These are phyloP conservation scores for Eurypyga helias DNA, from an alignment of 2,113 vertebrate genomes.

Conservation along the genomic window DNA sequence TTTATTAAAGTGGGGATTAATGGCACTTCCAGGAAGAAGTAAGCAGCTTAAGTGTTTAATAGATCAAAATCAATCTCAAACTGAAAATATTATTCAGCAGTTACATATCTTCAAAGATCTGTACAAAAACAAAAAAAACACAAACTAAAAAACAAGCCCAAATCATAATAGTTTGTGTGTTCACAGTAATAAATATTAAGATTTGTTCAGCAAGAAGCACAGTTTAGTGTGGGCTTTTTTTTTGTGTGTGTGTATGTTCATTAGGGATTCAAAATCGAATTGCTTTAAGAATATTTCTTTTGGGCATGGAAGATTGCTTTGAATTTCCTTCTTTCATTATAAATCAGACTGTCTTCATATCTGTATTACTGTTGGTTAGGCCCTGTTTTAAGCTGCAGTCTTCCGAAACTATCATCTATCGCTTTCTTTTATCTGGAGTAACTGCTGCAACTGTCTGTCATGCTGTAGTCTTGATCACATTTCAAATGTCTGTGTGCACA, in stretches of 20 bases:
- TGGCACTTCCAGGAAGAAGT: conserved; percentile 14
- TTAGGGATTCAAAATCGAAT: background rate
- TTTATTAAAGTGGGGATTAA: background rate
- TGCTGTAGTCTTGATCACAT: background rate
- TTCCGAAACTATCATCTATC: background rate
- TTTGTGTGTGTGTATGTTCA: background rate
- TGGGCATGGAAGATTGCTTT: background rate
- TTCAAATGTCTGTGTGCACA: background rate
- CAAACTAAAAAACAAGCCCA: background rate
- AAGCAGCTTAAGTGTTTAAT: background rate
- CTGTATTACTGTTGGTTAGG: background rate
- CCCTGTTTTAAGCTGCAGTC: background rate
- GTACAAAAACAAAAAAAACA: background rate
- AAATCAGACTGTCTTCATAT: background rate
- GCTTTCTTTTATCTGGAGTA: background rate
- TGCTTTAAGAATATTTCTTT: background rate
- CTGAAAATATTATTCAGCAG: conserved; percentile 15
- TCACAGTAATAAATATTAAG: background rate
- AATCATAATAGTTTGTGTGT: background rate
- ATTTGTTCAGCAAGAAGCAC: background rate
- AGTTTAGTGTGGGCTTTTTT: background rate
- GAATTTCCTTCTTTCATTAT: background rate
- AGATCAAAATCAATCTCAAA: background rate
- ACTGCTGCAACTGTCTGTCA: background rate
- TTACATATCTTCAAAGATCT: background rate